Base-by-base conservation (phyloP, 2,113 vertebrate species). In the Serranochromis macrocephalus region DNA sequence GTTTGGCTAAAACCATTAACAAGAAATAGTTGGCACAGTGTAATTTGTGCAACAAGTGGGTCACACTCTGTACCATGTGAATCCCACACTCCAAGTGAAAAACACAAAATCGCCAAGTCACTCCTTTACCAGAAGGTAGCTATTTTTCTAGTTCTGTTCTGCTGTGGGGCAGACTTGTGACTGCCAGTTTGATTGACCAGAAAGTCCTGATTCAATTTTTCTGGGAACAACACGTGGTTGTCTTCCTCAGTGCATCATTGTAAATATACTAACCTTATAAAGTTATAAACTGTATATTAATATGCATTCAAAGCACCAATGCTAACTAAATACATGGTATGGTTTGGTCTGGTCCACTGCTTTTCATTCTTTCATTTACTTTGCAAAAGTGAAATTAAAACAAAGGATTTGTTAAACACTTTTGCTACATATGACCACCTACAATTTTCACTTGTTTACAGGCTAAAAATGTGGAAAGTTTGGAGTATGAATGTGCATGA, bases 381-480 rank as follows among this genome's bases (percentile, higher is more conserved):
- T 75, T 75, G 16, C 9, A 49, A 75, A 75, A 45, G 24, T 75
- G 24, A 49, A 49, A 47, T 49, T 19, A 49, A 78, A 78, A 49
- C 40, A 19, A 75, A 19, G 40, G 42, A 19, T 7, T 26, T 47
- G 16, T 26, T 24, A 29, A 26, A 47, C 71, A 19, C 71, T 75
- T 47, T 63, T 61, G 26, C 26, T 19, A 31, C 29, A 9, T 24
- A 1, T 6, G 31, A 57, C 6, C n/a, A 42, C n/a, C 8, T 6
- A 63, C 2, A 45, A 1, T 7, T 36, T 45, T 33, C 12, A 33
- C 5, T 33, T 58, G n/a, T 33, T 17, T 26, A 13, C n/a, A 40
- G n/a, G 26, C 5, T 36, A 55, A 33, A 66, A 54, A 36, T 16
- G 31, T 6, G 10, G 9, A 31, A 4, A 42, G 33, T 3, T 36